Evolutionary conservation across 2,797 vertebrate genomes (phyloP).

Genomic region (Anas bernieri): DNA sequence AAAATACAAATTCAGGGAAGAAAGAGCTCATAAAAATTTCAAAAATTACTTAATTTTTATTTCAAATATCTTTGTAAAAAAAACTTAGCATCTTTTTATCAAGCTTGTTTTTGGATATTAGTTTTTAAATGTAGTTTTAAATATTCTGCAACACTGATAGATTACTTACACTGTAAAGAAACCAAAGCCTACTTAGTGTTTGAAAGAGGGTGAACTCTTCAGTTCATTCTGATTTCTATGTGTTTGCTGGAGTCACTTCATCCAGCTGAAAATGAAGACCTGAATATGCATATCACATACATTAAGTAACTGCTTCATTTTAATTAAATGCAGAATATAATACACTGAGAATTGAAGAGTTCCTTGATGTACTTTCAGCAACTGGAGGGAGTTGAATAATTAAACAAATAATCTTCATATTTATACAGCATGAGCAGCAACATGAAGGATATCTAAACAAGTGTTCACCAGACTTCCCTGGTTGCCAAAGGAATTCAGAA

Average conservation of each 20-base stretch:
- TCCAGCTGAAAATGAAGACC: neutral
- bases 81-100: neutral
- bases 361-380: neutral
- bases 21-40: neutral
- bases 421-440: neutral
- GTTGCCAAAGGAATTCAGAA: neutral
- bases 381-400: neutral
- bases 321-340: neutral
- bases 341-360: neutral
- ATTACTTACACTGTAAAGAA: neutral
- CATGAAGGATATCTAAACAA: neutral
- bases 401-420: neutral
- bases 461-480: neutral
- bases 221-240: neutral
- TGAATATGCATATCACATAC: neutral
- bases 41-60: neutral
- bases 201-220: neutral
- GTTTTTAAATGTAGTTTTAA: neutral
- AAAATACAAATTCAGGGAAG: neutral
- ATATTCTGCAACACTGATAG: neutral
- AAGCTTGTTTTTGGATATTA: neutral
- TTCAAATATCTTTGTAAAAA: neutral
- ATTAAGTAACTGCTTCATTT: neutral
- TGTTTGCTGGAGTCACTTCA: neutral
- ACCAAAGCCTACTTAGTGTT: neutral